Conservation (phyloP, 2,797 vertebrate species). For the Ispidina lecontei region DNA sequence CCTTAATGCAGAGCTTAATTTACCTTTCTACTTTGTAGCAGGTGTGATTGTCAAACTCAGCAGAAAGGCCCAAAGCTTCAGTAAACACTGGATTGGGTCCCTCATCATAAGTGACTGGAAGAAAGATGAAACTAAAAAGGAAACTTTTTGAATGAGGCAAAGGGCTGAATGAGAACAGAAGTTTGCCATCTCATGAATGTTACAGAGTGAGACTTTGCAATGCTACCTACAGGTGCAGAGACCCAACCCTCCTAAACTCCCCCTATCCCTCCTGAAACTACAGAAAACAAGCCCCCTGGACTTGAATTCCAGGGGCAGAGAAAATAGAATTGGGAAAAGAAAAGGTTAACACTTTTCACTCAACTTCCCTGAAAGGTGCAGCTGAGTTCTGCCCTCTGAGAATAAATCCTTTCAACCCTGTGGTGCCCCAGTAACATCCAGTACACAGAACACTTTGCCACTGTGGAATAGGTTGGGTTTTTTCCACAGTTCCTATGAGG, state of each 20-base stretch:
- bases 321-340: neutral
- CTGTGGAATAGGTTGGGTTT: neutral
- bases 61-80: neutral
- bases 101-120: neutral
- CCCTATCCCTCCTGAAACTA: neutral
- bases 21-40: neutral
- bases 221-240: constrained; percentile 11
- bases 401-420: neutral
- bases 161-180: neutral
- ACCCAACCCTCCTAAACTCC: neutral
- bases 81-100: neutral
- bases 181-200: neutral
- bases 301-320: neutral
- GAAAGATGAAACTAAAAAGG: neutral
- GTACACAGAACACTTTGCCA: neutral
- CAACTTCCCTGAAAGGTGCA: neutral
- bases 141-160: neutral
- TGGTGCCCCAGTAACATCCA: neutral
- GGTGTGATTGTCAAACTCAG: neutral
- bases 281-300: neutral
- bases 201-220: neutral
- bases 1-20: neutral
- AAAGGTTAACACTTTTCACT: neutral
- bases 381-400: neutral
- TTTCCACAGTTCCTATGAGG: neutral